Evolutionary conservation across 2,797 vertebrate species (phyloP).

Genomic region (Ispidina lecontei): DNA sequence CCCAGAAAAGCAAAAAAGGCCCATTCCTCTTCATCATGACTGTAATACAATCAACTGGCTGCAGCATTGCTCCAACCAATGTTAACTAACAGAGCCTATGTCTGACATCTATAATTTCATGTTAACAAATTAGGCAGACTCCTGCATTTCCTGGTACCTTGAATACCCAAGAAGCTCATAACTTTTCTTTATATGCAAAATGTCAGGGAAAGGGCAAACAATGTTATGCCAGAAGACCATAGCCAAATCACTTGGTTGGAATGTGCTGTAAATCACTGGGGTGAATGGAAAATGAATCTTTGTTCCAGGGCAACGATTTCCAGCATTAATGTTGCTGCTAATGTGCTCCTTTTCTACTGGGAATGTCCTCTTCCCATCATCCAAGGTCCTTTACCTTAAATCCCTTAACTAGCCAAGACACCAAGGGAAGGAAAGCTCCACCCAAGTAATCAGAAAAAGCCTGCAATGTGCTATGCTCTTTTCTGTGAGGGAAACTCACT

Average conservation of each 20-base stretch:
- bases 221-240: slow-evolving; percentile 71
- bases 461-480: neutral
- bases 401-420: slow-evolving; percentile 16
- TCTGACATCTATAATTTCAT: slow-evolving; percentile 73
- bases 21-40: slow-evolving; percentile 72
- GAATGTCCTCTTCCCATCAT: slow-evolving; percentile 32
- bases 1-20: slow-evolving; percentile 67
- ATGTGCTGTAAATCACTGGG: slow-evolving; percentile 19
- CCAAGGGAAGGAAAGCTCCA: neutral
- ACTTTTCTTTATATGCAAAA: slow-evolving; percentile 73
- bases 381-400: slow-evolving; percentile 39
- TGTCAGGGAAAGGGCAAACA: slow-evolving; percentile 72
- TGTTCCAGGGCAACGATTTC: slow-evolving; percentile 41
- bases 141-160: slow-evolving; percentile 71
- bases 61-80: slow-evolving; percentile 66
- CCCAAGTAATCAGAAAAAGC: neutral
- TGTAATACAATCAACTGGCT: slow-evolving; percentile 71
- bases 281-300: slow-evolving; percentile 63
- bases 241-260: slow-evolving; percentile 71
- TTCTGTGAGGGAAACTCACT: neutral
- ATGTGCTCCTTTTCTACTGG: slow-evolving; percentile 6
- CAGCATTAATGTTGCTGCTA: slow-evolving; percentile 35
- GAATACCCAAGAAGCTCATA: slow-evolving; percentile 70
- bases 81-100: slow-evolving; percentile 67
- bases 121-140: slow-evolving; percentile 71